A percentile compares a stretch with the other conserved stretches of the same genome.
Conservation (phyloP, 2,888 invertebrate genomes). For the Parnassius orleans region DNA sequence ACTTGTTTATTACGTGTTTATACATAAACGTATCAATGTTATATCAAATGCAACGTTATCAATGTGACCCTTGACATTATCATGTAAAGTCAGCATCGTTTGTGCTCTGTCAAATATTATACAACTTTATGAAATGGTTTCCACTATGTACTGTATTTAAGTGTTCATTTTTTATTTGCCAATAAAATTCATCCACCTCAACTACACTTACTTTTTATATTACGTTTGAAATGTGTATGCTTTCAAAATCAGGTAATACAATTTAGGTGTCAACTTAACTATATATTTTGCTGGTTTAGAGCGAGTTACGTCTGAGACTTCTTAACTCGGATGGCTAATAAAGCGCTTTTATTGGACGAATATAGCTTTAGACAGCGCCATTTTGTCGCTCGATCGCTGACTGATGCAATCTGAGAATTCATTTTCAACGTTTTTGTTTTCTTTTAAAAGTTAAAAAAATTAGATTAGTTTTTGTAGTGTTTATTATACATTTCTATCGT, state of each 20-base stretch:
- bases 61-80: conserved; percentile 18
- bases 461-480: not conserved
- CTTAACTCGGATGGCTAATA: conserved; percentile 54
- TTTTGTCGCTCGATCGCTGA: conserved; percentile 69
- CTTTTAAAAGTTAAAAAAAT: not conserved
- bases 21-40: not conserved
- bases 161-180: too few species aligned
- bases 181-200: too few species aligned
- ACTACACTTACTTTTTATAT: too few species aligned
- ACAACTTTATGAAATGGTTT: conserved; percentile 13
- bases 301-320: conserved; percentile 21
- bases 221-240: too few species aligned
- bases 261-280: too few species aligned
- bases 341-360: conserved; percentile 68
- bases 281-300: too few species aligned
- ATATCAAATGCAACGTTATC: conserved; percentile 13
- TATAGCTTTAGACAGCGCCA: conserved; percentile 62
- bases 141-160: not conserved
- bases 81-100: conserved; percentile 5
- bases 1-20: conserved; percentile 5
- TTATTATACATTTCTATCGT: not conserved
- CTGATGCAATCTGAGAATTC: conserved; percentile 62
- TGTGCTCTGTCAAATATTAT: conserved; percentile 16
- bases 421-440: conserved; percentile 42
- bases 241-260: too few species aligned